phyloP scores from a whole-genome alignment of 1,140 invertebrate genomes.

The Ectropis grisescens region DNA sequence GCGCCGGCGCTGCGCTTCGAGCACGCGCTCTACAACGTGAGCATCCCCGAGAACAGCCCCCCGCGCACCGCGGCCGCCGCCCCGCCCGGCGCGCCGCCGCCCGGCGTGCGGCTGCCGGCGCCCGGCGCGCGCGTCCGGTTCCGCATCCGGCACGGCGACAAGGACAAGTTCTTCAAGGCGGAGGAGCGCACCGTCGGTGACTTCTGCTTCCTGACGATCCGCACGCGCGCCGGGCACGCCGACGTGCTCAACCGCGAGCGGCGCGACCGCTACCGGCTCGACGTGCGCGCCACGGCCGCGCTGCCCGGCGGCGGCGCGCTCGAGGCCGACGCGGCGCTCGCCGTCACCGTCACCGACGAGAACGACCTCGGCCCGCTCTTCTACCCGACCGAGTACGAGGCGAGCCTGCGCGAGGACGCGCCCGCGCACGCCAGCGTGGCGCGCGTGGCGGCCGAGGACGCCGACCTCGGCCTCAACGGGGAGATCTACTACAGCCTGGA shows the following conservation, averaged over 20 bases:
- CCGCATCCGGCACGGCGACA: constrained; percentile 87
- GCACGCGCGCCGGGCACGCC: constrained; percentile 87
- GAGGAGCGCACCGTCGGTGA: constrained; percentile 90
- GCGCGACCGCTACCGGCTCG: constrained; percentile 84
- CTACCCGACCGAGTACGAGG: constrained; percentile 88
- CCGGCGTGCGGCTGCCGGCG: constrained; percentile 65
- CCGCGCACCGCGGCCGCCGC: constrained; percentile 83
- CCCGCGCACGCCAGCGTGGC: constrained; percentile 84
- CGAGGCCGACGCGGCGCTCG: constrained; percentile 82
- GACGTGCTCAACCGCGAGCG: constrained; percentile 93
- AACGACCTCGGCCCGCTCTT: constrained; percentile 95
- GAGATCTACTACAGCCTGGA: constrained; percentile 96
- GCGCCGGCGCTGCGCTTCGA: constrained; percentile 73
- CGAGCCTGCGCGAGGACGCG: constrained; percentile 90
- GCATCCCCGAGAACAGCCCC: constrained; percentile 91
- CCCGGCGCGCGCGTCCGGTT: constrained; percentile 78
- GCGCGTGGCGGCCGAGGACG: constrained; percentile 89
- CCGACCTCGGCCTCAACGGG: constrained; percentile 93
- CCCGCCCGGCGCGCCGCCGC: constrained; percentile 68
- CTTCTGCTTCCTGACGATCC: constrained; percentile 92
- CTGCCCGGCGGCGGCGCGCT: constrained; percentile 72
- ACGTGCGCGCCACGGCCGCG: constrained; percentile 81
- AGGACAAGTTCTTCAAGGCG: constrained; percentile 92
- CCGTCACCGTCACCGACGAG: constrained; percentile 86
- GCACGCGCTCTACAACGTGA: constrained; percentile 86